phyloP scores from a whole-genome alignment of 2,113 vertebrate species.

The Vidua macroura region DNA sequence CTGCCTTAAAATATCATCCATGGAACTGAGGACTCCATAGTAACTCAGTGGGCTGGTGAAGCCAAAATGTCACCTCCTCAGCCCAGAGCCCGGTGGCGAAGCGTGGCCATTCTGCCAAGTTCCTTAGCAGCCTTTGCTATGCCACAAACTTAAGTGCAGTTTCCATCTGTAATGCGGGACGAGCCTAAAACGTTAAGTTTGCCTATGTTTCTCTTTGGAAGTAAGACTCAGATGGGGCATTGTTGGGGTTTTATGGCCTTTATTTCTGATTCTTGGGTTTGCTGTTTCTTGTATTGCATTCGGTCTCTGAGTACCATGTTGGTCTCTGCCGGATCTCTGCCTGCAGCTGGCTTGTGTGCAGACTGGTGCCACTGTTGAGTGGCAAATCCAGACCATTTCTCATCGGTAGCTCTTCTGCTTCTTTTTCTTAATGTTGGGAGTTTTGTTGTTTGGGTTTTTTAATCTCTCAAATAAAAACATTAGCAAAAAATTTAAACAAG shows the following conservation, averaged over 20 bases:
- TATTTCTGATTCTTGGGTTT: constrained; percentile 39
- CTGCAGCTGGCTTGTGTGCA: constrained; percentile 53
- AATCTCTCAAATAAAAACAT: constrained; percentile 65
- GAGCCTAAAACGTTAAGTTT: not conserved
- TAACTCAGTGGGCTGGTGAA: not conserved
- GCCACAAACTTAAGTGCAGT: not conserved
- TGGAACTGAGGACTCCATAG: constrained; percentile 19
- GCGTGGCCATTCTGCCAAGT: not conserved
- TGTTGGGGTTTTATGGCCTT: constrained; percentile 36
- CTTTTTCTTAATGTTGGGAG: constrained; percentile 63
- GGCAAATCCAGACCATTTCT: constrained; percentile 46
- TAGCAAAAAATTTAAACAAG: constrained; percentile 57
- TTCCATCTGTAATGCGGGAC: not conserved
- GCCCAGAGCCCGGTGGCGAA: not conserved
- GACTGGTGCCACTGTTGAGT: constrained; percentile 11
- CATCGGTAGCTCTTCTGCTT: constrained; percentile 45
- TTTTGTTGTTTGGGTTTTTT: constrained; percentile 69
- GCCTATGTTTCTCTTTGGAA: not conserved
- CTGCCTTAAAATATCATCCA: constrained; percentile 49
- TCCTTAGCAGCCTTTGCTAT: not conserved
- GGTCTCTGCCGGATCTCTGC: constrained; percentile 53
- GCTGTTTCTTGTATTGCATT: constrained; percentile 36
- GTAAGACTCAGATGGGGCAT: not conserved
- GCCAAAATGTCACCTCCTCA: not conserved
- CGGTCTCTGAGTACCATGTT: not conserved